Conservation (phyloP, 2,797 vertebrate genomes). For the Balearica regulorum region DNA sequence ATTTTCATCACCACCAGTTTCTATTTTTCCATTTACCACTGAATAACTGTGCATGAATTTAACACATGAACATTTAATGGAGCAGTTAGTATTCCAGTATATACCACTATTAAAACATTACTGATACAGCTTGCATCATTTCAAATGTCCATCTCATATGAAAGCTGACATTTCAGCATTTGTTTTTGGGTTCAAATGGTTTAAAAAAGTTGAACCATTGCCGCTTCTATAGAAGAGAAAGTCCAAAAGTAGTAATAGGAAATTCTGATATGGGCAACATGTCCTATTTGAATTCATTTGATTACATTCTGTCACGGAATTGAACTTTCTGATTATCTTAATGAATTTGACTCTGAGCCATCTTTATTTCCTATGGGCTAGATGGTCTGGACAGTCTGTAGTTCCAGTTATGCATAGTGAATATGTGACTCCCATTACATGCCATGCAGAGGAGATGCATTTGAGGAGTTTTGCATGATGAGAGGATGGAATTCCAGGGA, state of each 20-base stretch:
- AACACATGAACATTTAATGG: neutral
- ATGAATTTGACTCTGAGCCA: constrained; percentile 6
- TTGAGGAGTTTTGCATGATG: neutral
- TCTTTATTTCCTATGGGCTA: neutral
- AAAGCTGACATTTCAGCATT: neutral
- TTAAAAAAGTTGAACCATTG: neutral
- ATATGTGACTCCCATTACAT: neutral
- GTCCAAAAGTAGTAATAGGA: neutral
- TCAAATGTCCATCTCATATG: neutral
- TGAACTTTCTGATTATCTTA: constrained; percentile 12
- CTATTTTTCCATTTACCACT: neutral
- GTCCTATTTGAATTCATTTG: neutral
- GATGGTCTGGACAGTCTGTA: neutral
- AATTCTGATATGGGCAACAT: neutral
- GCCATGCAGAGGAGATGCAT: neutral
- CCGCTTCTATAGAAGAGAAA: neutral
- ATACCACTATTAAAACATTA: neutral
- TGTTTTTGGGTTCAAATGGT: neutral
- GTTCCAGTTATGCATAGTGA: neutral
- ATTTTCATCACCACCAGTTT: neutral
- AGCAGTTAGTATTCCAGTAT: neutral
- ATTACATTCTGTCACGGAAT: neutral
- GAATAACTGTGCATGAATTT: neutral
- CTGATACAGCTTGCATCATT: neutral
- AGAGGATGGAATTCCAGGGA: neutral